Percentiles rank a stretch among this genome's conserved stretches.
Conservation (phyloP, 2,797 vertebrate species). For the Anguilla marmorata region DNA sequence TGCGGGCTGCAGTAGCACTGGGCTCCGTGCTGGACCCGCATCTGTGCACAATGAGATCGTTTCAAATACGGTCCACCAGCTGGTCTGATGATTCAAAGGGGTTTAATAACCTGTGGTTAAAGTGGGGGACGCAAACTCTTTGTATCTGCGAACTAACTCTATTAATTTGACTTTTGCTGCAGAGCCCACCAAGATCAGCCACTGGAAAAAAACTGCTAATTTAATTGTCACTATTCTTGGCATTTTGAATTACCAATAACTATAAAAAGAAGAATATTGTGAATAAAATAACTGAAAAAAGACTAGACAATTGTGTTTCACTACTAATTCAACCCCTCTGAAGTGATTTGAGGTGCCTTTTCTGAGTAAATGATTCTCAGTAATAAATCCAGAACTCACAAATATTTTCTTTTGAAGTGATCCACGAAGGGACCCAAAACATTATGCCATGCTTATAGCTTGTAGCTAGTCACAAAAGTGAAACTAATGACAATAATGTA, state of each 20-base stretch:
- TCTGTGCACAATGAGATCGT: constrained; percentile 31
- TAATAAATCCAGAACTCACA: background rate
- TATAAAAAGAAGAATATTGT: background rate
- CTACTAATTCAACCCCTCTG: background rate
- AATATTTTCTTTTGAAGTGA: background rate
- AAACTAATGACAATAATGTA: background rate
- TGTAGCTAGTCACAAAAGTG: background rate
- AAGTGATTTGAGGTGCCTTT: background rate
- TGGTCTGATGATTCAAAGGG: constrained; percentile 32
- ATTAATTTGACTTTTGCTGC: constrained; percentile 14
- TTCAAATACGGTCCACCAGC: constrained; percentile 30
- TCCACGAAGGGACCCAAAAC: background rate
- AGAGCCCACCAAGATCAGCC: background rate
- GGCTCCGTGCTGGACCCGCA: background rate
- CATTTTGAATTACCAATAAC: constrained; percentile 8
- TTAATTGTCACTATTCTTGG: background rate
- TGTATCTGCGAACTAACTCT: constrained; percentile 24
- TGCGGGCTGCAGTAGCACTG: constrained; percentile 29
- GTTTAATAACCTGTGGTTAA: constrained; percentile 38
- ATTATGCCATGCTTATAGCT: background rate
- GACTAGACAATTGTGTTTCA: background rate
- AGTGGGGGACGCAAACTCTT: constrained; percentile 26
- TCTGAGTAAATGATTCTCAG: background rate
- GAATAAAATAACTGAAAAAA: background rate
- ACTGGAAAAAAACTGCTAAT: background rate